Conservation (phyloP, 2,113 vertebrate genomes). For the Dipodomys stephensi region DNA sequence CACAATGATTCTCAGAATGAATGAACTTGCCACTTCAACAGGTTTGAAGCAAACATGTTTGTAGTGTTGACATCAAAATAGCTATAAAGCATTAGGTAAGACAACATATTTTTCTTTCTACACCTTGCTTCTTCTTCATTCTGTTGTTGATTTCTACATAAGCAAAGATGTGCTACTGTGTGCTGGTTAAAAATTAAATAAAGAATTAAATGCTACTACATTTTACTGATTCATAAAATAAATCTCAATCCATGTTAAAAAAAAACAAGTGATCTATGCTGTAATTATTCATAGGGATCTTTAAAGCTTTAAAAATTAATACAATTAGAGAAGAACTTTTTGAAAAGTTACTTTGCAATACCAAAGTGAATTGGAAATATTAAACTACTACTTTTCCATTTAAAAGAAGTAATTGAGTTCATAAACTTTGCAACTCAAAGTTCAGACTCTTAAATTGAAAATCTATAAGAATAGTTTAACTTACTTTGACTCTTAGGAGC, state of each 20-base stretch:
- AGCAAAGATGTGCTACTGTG: conserved; percentile 9
- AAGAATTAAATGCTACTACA: neutral
- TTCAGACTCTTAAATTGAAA: conserved; percentile 34
- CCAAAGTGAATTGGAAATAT: conserved; percentile 47
- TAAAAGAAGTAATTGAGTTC: conserved; percentile 53
- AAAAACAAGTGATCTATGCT: conserved; percentile 33
- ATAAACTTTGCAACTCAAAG: conserved; percentile 48
- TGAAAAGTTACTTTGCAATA: conserved; percentile 35
- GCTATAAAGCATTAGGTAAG: neutral
- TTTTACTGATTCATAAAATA: neutral
- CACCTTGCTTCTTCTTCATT: conserved; percentile 21
- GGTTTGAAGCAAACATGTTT: neutral
- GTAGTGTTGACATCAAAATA: neutral
- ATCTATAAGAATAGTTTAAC: conserved; percentile 22
- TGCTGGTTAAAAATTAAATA: conserved; percentile 54
- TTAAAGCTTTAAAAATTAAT: conserved; percentile 61
- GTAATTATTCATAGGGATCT: neutral
- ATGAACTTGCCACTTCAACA: too few species aligned
- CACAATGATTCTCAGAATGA: neutral
- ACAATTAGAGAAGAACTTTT: conserved; percentile 56
- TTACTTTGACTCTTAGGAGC: conserved; percentile 35
- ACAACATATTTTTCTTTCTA: neutral
- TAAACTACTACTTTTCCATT: conserved; percentile 50
- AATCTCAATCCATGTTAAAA: conserved; percentile 23
- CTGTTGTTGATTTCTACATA: neutral